Evolutionary conservation across 1,140 invertebrate species (phyloP), one percentile per base, ranked within the genome.

Genomic region (Matsumurasca onukii): DNA sequence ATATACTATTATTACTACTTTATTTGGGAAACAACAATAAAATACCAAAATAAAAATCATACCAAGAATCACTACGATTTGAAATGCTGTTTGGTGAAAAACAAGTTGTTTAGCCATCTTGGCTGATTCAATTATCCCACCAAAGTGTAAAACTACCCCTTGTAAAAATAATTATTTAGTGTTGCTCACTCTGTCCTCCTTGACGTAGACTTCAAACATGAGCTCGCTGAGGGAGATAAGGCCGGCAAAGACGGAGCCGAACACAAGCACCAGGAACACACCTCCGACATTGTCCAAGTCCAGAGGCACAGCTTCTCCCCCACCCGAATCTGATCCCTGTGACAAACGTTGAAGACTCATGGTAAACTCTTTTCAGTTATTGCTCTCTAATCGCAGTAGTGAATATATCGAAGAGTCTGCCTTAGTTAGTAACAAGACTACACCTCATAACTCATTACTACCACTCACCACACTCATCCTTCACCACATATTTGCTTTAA

Each of bases 211-310:
- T 66, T 75, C 75, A 31, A 66, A 72, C 31, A 70, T 31, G 0
- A 70, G 52, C 63, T 73, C 72, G 30, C 34, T 63, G 5, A 71
- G n/a, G 1, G 70, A 30, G 9, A 90, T 52, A 9, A 76, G 31
- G 1, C 72, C 31, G 2, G 72, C 70, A 17, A 75, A 68, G 0
- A 70, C 48, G 0, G 72, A 68, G 0, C 73, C 73, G 25, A 31
- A 65, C 0, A 74, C 72, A 9, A 98, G 79, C 0, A 97, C 93
- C 1, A 97, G 86, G 77, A 95, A 98, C 2, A 97, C 93, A 57
- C 95, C 95, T 59, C 94, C 92, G 5, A 97, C 91, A 70, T 94
- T 92, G 31, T 88, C 86, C 45, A 97, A 83, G 27, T 87, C 88
- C 66, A 92, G 77, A 75, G 89, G 88, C 0, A 77, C 81, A 0